These are phyloP conservation scores for Mizuhopecten yessoensis DNA, from an alignment of 1,140 invertebrate genomes.

Conservation along the genomic window DNA sequence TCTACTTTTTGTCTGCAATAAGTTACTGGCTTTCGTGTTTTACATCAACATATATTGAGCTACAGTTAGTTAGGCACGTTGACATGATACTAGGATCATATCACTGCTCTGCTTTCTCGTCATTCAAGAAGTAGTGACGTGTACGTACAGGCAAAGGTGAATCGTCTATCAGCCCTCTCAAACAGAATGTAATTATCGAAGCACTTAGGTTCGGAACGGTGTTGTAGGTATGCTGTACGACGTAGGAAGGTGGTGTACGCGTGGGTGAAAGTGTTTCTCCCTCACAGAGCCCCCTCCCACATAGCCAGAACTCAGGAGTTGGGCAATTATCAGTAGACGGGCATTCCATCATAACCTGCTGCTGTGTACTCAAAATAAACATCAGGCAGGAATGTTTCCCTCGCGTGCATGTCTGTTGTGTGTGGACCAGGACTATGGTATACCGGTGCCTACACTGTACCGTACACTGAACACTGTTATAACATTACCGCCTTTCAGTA, in stretches of 20 bases:
- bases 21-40: no score
- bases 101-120: neutral
- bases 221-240: neutral
- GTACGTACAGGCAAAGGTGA: conserved; percentile 8
- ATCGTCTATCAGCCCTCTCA: neutral
- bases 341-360: neutral
- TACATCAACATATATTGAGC: no score
- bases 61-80: no score
- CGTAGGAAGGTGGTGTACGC: neutral
- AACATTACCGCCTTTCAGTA: no score
- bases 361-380: conserved; percentile 38
- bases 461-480: neutral
- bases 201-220: neutral
- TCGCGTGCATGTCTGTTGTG: neutral
- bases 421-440: neutral
- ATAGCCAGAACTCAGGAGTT: neutral
- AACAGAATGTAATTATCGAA: neutral
- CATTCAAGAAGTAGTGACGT: neutral
- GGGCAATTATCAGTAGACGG: neutral
- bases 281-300: neutral
- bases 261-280: neutral
- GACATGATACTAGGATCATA: no score
- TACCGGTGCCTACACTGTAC: neutral
- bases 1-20: no score
- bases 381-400: neutral